Evolutionary conservation across 2,888 invertebrate genomes (phyloP), one percentile per base, ranked within the genome.

Genomic region (Parthenolecanium corni): DNA sequence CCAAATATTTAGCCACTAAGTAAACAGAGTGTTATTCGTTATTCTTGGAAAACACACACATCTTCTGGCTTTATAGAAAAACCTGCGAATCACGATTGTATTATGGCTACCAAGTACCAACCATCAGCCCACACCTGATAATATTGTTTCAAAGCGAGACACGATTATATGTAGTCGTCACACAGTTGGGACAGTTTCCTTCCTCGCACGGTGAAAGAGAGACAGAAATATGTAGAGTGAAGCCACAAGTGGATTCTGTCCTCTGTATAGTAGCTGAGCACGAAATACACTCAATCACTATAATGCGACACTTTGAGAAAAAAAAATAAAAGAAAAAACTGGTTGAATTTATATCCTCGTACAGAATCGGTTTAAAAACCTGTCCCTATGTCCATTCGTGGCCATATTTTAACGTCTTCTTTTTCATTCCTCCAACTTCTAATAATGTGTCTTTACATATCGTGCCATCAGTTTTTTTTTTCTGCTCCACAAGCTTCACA

Each of bases 401-500:
- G 47, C 31, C 23, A 57, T 57, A 57, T 57, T 57, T 56, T 46
- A 57, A 57, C 57, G 57, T 57, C 57, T 57, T 57, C 47, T 20
- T 57, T 40, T 57, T 57, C 46, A 31, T 47, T 31, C 5, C 12
- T 3, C 25, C 21, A 14, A 5, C 14, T 42, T 18, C 5, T 14
- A 9, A 44, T 38, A 40, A 38, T 54, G 54, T 24, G 54, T 54
- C 20, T 53, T 21, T 16, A 31, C 31, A 44, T 44, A 14, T 16
- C 44, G 44, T 18, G n/a, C 18, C 44, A 18, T 44, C 44, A 31
- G 44, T 44, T 44, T 44, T 4, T 14, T 6, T 44, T 44, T 16
- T 44, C 16, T 44, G 6, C 16, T 16, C 16, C 18, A 16, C 6
- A 49, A 49, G 6, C 20, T 49, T 46, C 57, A 18, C 42, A 23